phyloP scores from a whole-genome alignment of 2,113 vertebrate species.

The Scartelaos histophorus region DNA sequence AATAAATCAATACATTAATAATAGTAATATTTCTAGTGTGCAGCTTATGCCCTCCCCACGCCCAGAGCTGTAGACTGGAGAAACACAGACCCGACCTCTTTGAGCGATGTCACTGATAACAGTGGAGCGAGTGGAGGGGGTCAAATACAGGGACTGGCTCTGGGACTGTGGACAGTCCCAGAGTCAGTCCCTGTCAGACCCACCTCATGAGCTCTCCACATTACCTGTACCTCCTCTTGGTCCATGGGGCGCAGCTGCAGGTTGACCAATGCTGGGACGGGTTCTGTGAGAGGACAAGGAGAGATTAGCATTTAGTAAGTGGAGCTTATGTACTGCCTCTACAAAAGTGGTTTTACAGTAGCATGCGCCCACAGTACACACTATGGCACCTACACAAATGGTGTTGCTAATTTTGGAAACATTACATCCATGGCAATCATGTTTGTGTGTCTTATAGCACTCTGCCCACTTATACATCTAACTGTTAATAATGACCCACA shows the following conservation, averaged over 20 bases:
- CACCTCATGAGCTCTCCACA: conserved; percentile 63
- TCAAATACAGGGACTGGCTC: conserved; percentile 51
- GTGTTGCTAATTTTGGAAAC: neutral
- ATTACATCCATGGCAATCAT: neutral
- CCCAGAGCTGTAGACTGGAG: conserved; percentile 73
- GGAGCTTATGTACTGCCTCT: neutral
- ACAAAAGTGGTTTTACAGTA: neutral
- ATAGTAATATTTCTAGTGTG: conserved; percentile 9
- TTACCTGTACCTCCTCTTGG: conserved; percentile 59
- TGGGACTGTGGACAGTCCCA: conserved; percentile 62
- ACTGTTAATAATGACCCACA: too few species aligned
- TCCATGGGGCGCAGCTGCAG: conserved; percentile 52
- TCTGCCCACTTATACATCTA: too few species aligned
- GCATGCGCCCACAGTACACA: neutral
- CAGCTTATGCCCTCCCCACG: conserved; percentile 75
- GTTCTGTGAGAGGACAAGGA: conserved; percentile 18
- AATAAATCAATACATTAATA: too few species aligned
- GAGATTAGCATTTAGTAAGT: neutral
- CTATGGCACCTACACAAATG: neutral
- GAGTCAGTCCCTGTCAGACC: conserved; percentile 75
- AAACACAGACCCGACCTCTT: conserved; percentile 76
- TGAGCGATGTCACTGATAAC: conserved; percentile 62
- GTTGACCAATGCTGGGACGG: conserved; percentile 54
- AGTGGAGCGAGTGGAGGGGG: conserved; percentile 53
- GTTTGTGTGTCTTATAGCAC: too few species aligned